Conservation (phyloP, 1,140 invertebrate genomes). For the Dreissena polymorpha region DNA sequence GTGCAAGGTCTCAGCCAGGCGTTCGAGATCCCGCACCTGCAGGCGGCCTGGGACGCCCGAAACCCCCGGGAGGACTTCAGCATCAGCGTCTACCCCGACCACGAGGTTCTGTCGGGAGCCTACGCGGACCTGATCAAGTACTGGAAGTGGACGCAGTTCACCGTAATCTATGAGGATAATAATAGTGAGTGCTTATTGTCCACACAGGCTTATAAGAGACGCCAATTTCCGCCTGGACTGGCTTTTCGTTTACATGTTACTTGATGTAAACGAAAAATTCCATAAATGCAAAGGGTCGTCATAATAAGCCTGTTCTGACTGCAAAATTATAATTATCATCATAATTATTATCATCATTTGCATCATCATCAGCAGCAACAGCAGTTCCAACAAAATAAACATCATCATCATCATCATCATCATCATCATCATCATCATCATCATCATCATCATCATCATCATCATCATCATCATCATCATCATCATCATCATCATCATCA, state of each 20-base stretch:
- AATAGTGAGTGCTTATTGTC: slow-evolving; percentile 83
- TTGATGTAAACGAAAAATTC: too few species aligned
- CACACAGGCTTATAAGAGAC: too few species aligned
- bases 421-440: not conserved
- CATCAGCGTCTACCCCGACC: slow-evolving; percentile 96
- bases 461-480: not conserved
- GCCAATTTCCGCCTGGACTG: too few species aligned
- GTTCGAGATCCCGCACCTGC: slow-evolving; percentile 4
- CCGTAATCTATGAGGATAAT: slow-evolving; percentile 97
- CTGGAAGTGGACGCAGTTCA: slow-evolving; percentile 96
- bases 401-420: not conserved
- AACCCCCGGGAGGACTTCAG: slow-evolving; percentile 86
- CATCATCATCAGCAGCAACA: too few species aligned
- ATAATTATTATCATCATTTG: too few species aligned
- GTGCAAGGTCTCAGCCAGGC: not conserved
- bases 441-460: not conserved
- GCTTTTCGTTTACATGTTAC: too few species aligned
- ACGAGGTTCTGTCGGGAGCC: slow-evolving; percentile 92
- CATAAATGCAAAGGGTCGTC: not conserved
- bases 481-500: too few species aligned
- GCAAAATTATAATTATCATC: not conserved
- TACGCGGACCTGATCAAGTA: slow-evolving; percentile 93
- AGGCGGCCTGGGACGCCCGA: slow-evolving; percentile 82
- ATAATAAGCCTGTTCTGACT: not conserved
- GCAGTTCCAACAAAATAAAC: not conserved